These are phyloP conservation scores for Anoplophora glabripennis DNA, from an alignment of 1,140 invertebrate genomes.

Conservation along the genomic window DNA sequence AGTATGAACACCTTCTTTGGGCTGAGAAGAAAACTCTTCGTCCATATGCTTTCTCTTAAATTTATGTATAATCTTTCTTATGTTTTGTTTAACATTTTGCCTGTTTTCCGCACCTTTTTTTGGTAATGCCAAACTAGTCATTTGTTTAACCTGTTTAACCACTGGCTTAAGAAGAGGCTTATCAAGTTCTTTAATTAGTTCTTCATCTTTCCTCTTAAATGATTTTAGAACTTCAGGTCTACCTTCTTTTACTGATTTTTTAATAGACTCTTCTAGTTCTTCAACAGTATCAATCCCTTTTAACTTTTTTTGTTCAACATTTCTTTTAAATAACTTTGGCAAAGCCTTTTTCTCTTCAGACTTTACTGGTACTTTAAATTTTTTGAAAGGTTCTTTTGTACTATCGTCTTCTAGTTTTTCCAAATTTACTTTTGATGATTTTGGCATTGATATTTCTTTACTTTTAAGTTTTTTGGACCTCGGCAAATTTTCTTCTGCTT, in stretches of 20 bases:
- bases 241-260: neutral
- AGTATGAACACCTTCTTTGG: constrained; percentile 22
- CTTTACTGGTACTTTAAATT: too few species aligned
- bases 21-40: constrained; percentile 12
- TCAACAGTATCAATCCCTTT: neutral
- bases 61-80: constrained; percentile 40
- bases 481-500: neutral
- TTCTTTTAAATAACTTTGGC: neutral
- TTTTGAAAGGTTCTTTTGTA: neutral
- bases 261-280: neutral
- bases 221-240: constrained; percentile 1
- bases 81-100: constrained; percentile 33
- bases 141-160: neutral
- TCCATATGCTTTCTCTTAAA: constrained; percentile 34
- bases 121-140: neutral
- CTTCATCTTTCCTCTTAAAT: constrained; percentile 2
- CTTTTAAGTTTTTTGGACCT: neutral
- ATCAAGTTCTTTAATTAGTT: too few species aligned
- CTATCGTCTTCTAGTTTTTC: constrained; percentile 6
- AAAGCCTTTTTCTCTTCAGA: too few species aligned
- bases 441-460: constrained; percentile 10
- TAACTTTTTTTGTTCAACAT: neutral
- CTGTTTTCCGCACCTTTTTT: constrained; percentile 22
- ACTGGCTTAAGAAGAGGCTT: too few species aligned
- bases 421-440: neutral